Evolutionary conservation across 1,140 invertebrate genomes (phyloP).

Genomic region (Hycleus phaleratus): DNA sequence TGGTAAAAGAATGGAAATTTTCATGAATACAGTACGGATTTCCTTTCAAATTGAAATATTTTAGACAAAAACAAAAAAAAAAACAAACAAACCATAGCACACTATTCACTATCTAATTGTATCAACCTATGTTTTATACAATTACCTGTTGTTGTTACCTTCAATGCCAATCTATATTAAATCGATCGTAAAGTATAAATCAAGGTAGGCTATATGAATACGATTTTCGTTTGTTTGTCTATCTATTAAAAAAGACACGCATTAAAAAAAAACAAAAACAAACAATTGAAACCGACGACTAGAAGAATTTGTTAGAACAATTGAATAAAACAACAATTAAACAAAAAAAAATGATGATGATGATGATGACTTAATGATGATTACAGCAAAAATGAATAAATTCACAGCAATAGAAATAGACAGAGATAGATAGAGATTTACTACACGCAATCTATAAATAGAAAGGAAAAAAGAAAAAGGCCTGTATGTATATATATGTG

Average conservation of each 20-base stretch:
- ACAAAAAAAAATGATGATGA: not conserved
- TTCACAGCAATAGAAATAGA: not conserved
- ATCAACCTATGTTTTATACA: constrained; percentile 4
- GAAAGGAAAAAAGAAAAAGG: no score
- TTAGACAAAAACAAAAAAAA: no score
- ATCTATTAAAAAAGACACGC: not conserved
- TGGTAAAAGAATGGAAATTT: no score
- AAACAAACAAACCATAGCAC: no score
- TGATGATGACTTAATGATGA: no score
- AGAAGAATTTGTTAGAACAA: no score
- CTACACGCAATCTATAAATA: no score
- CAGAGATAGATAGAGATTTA: not conserved
- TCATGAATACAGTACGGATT: no score
- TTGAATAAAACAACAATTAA: not conserved
- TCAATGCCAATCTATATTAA: constrained; percentile 19
- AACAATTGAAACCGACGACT: no score
- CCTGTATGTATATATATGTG: no score
- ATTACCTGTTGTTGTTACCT: constrained; percentile 14
- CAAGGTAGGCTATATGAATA: constrained; percentile 9
- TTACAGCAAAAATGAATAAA: not conserved
- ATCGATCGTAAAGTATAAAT: constrained; percentile 16
- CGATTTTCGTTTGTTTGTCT: not conserved
- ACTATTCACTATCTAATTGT: constrained; percentile 18
- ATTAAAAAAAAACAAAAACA: not conserved
- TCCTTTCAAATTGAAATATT: no score